Evolutionary conservation across 2,797 vertebrate species (phyloP), one percentile per base, ranked within the genome.

Genomic region (Thaleichthys pacificus): DNA sequence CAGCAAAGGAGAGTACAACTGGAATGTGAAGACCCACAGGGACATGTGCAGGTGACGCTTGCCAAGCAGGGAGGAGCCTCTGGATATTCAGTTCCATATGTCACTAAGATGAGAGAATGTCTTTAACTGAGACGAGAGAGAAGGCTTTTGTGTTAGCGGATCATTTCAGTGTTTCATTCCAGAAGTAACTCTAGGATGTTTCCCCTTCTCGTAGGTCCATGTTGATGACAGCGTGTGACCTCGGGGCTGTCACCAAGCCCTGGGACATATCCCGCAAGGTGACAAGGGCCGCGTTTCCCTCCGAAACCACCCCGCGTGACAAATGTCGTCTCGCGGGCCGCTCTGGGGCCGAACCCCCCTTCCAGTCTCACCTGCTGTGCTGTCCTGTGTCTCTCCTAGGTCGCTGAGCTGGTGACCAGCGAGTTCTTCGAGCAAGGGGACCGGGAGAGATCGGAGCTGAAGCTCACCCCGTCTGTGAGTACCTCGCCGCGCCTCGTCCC

Each of bases 181-280:
- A 19, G 30, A 24, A 19, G 11, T 58, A 17, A 75, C 68, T 38
- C 68, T 70, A 66, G 60, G 72, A 47, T 64, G 5, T 58, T 0
- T 69, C 51, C 51, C 65, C 15, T 61, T 62, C 38, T 77, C 89
- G 89, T 91, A 99, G 98, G 93, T 99, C 97, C 85, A 99, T 99
- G 98, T 94, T 99, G 95, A 99, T 99, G 98, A 99, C 98, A 80
- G 97, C 98, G 12, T 99, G 97, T 93, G 98, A 99, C 92, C 95
- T 99, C 81, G 98, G 97, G 86, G 98, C 98, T 71, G 98, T 96
- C 88, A 99, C 98, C 77, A 99, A 99, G 92, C 98, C 98, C 32
- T 99, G 98, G 98, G 96, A 99, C 90, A 99, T 96, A 92, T 99
- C 98, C 35, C 94, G 94, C 92, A 97, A 99, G 96, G 98, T 95